A percentile compares a stretch with the other conserved stretches of the same genome.
These are phyloP conservation scores for Erpornis zantholeuca DNA, from an alignment of 2,113 vertebrate species.

Conservation along the genomic window DNA sequence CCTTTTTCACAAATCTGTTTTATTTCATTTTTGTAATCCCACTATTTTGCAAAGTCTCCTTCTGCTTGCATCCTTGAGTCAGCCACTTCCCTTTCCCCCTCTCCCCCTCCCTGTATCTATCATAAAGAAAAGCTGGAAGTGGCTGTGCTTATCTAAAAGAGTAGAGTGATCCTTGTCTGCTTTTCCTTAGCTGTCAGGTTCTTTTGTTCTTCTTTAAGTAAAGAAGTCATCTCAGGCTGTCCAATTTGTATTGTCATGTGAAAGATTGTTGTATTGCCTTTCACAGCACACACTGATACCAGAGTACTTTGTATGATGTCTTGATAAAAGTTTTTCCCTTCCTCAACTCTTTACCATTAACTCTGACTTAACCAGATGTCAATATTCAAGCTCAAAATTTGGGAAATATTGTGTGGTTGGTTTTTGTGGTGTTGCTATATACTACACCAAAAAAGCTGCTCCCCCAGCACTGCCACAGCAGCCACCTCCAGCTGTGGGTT, in stretches of 20 bases:
- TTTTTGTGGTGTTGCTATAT: neutral
- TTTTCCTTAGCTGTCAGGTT: neutral
- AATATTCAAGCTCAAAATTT: neutral
- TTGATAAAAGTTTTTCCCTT: neutral
- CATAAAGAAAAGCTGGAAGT: constrained; percentile 40
- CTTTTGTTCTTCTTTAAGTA: neutral
- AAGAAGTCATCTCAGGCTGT: neutral
- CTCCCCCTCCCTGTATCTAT: neutral
- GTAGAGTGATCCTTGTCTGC: neutral
- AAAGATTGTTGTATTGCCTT: neutral
- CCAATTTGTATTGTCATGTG: neutral
- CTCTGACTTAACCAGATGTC: neutral
- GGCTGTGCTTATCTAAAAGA: constrained; percentile 21
- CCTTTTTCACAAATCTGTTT: neutral
- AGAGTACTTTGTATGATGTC: neutral
- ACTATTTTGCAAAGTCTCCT: neutral
- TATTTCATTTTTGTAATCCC: neutral
- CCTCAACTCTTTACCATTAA: neutral
- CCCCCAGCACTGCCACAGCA: accelerated
- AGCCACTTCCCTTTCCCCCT: neutral
- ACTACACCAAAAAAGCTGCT: neutral
- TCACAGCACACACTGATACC: neutral
- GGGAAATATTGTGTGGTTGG: neutral
- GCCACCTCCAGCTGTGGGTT: neutral
- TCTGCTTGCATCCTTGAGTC: neutral